phyloP scores from a whole-genome alignment of 2,113 vertebrate species.

The Atlantisia rogersi region DNA sequence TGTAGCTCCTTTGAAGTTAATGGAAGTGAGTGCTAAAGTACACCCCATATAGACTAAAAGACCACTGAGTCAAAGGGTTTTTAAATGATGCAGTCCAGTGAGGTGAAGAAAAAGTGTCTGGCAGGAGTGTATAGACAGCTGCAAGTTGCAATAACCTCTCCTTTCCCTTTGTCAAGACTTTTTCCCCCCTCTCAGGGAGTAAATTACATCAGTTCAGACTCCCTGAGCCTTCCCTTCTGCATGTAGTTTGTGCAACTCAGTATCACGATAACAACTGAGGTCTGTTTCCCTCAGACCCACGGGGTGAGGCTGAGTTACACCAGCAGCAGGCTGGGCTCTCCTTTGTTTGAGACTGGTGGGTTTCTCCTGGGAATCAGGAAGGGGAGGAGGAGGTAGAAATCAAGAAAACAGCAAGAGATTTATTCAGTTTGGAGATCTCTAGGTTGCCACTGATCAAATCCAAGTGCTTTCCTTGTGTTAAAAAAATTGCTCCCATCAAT shows the following conservation, averaged over 20 bases:
- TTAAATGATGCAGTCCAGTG: background rate
- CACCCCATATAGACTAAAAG: background rate
- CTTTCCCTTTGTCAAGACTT: background rate
- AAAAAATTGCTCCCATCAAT: conserved; percentile 45
- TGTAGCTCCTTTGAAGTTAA: background rate
- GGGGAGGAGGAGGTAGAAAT: background rate
- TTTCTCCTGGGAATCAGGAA: background rate
- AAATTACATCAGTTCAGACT: background rate
- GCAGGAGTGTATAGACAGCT: background rate
- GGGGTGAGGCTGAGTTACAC: background rate
- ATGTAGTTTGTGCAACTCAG: background rate
- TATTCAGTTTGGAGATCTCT: conserved; percentile 9
- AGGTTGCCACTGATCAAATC: conserved; percentile 47
- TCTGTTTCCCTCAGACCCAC: background rate
- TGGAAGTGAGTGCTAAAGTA: background rate
- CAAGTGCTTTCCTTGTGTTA: background rate
- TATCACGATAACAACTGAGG: background rate
- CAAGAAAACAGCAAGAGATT: background rate
- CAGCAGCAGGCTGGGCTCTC: background rate
- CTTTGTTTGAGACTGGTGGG: background rate
- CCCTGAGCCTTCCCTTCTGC: background rate
- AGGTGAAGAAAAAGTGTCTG: background rate
- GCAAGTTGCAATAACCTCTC: background rate
- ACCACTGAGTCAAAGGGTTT: background rate
- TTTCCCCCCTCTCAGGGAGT: background rate